A percentile compares a stretch with the other conserved stretches of the same genome.
These are phyloP conservation scores for Progne subis DNA, from an alignment of 2,113 vertebrate genomes.

Conservation along the genomic window DNA sequence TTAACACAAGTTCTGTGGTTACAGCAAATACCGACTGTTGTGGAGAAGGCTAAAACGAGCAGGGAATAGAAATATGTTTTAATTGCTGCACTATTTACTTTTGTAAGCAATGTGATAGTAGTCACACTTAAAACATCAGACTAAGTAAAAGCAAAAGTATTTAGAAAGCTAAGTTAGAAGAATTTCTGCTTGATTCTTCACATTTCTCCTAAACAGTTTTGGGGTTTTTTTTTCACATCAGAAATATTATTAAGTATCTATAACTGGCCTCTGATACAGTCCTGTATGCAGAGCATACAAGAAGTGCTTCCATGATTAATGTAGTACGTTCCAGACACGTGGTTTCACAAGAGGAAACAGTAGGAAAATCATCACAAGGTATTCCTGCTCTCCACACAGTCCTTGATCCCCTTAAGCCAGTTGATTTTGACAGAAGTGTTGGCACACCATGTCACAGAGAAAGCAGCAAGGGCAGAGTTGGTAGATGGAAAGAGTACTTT, in stretches of 20 bases:
- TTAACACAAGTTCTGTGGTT: not conserved
- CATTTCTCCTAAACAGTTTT: not conserved
- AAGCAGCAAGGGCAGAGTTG: not conserved
- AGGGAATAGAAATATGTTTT: not conserved
- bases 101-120: not conserved
- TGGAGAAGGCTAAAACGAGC: not conserved
- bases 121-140: not conserved
- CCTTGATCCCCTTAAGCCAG: not conserved
- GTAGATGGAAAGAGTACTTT: not conserved
- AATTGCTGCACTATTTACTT: not conserved
- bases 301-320: not conserved
- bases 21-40: not conserved
- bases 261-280: not conserved
- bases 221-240: not conserved
- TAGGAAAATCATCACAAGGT: not conserved
- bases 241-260: not conserved
- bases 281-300: not conserved
- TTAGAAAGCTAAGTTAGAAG: not conserved
- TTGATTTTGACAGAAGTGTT: not conserved
- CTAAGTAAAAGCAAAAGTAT: not conserved
- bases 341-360: not conserved
- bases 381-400: not conserved
- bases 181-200: not conserved
- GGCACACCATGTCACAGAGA: not conserved
- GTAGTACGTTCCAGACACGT: not conserved